Percentiles rank a stretch among this genome's conserved stretches.
Evolutionary conservation across 2,888 invertebrate genomes (phyloP).

Genomic region (Eubasilissa splendida): DNA sequence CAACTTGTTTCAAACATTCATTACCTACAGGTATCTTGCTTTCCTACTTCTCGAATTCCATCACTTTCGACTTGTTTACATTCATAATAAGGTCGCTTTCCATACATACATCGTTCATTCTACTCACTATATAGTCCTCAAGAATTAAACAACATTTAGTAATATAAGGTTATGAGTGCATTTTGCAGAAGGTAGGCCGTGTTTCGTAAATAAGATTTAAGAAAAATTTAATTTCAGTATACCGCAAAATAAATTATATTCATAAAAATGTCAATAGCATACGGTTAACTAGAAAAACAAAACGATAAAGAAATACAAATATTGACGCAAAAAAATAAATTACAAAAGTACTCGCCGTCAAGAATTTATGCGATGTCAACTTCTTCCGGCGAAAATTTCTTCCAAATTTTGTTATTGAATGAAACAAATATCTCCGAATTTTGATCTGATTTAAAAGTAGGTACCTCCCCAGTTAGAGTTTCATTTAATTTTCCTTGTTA

Average conservation of each 20-base stretch:
- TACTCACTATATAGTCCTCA: no score
- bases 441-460: constrained; percentile 4
- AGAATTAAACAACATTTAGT: no score
- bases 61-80: no score
- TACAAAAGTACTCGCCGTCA: background rate
- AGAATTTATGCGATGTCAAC: constrained; percentile 7
- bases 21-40: no score
- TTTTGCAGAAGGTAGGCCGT: no score
- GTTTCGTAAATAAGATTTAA: no score
- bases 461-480: background rate
- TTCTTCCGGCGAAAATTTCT: constrained; percentile 16
- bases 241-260: constrained; percentile 10
- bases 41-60: no score
- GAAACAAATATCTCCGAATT: constrained; percentile 24
- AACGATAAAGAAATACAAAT: constrained; percentile 20
- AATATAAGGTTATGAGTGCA: no score
- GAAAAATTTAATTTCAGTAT: background rate
- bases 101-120: no score
- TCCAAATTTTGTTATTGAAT: constrained; percentile 20
- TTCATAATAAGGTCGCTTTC: no score
- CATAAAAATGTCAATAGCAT: constrained; percentile 21
- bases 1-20: no score
- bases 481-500: constrained; percentile 11
- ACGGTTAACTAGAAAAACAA: constrained; percentile 15
- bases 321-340: constrained; percentile 11